phyloP scores from a whole-genome alignment of 2,113 vertebrate genomes.

The Todiramphus chloris region DNA sequence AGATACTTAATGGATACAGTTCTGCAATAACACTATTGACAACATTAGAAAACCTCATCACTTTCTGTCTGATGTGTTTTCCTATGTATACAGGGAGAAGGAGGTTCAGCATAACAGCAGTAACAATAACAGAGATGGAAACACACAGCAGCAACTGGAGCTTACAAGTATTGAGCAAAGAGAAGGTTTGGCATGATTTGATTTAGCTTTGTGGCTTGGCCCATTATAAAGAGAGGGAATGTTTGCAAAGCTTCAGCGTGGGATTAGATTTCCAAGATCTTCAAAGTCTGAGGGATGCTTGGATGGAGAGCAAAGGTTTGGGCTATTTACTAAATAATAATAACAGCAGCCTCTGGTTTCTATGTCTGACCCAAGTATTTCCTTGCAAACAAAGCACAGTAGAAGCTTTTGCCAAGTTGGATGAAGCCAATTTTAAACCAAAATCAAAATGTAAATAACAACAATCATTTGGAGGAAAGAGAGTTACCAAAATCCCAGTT shows the following conservation, averaged over 20 bases:
- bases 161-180: background rate
- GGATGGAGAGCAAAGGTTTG: slow-evolving; percentile 9
- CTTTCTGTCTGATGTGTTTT: slow-evolving; percentile 29
- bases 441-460: background rate
- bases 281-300: background rate
- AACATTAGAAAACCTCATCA: background rate
- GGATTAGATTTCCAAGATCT: slow-evolving; percentile 22
- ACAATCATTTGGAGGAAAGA: background rate
- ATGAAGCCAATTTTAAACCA: background rate
- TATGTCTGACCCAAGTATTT: slow-evolving; percentile 41
- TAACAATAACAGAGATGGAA: background rate
- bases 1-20: background rate
- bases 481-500: background rate
- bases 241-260: background rate
- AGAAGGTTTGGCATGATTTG: background rate
- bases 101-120: background rate
- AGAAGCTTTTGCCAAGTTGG: background rate
- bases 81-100: background rate
- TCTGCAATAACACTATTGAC: background rate
- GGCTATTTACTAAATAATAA: slow-evolving; percentile 36
- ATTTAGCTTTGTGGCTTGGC: background rate
- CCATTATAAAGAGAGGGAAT: background rate
- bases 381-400: slow-evolving; percentile 37
- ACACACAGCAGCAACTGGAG: background rate
- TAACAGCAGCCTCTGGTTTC: slow-evolving; percentile 19